Evolutionary conservation across 1,140 invertebrate genomes (phyloP).

Genomic region (Probaryconus sp.): DNA sequence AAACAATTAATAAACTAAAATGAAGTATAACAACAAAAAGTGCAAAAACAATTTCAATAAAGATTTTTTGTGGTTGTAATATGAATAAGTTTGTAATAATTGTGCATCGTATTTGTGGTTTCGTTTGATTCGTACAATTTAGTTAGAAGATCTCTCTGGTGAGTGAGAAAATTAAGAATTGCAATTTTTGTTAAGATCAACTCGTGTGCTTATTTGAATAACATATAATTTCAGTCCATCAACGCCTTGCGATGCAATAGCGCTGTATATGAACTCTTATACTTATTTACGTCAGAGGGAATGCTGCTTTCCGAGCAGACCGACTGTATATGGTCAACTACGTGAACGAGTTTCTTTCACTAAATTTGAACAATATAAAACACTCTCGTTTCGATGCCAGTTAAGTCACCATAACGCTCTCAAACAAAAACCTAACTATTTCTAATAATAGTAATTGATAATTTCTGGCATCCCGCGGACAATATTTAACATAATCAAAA

Average conservation of each 20-base stretch:
- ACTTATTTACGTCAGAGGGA: constrained; percentile 52
- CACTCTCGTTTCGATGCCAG: constrained; percentile 3
- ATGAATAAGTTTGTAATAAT: no score
- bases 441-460: constrained; percentile 24
- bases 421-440: constrained; percentile 20
- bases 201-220: constrained; percentile 50
- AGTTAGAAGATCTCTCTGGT: no score
- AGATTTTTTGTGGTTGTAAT: no score
- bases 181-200: no score
- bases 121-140: no score
- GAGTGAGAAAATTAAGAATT: no score
- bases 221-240: constrained; percentile 54
- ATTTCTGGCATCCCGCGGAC: constrained; percentile 15
- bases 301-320: constrained; percentile 46
- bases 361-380: constrained; percentile 42
- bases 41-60: no score
- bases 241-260: constrained; percentile 52
- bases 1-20: no score
- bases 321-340: constrained; percentile 50
- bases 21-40: no score
- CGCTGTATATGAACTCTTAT: constrained; percentile 46
- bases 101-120: no score
- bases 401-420: constrained; percentile 15
- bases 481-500: constrained; percentile 62
- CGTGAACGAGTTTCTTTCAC: constrained; percentile 67